Evolutionary conservation across 2,113 vertebrate species (phyloP), one percentile per base, ranked within the genome.

Genomic region (Larimichthys crocea): DNA sequence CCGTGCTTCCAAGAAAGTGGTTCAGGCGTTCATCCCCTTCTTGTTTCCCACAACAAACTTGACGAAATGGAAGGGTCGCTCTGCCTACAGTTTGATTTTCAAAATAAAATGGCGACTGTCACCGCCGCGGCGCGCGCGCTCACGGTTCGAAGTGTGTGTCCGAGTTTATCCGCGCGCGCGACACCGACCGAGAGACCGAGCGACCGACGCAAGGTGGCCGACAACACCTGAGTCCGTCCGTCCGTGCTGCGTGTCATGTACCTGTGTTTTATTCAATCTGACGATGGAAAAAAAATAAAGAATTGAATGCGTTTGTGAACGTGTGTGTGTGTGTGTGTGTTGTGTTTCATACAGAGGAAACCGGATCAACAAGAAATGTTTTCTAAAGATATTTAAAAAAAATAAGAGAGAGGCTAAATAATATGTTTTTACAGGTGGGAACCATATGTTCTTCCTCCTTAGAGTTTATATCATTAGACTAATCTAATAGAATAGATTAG

Each of bases 91-190:
- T 93, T 94, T 92, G 90, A 91, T 92, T 95, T 95, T 94, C 92
- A 94, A 95, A 95, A 95, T 94, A 96, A 96, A 95, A 96, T 96
- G 95, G 95, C 95, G 95, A 93, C 95, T 89, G 90, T 92, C 92
- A 92, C 84, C 71, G 24, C 88, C 88, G 83, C 90, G 87, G 95
- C 95, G 94, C 95, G 94, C 95, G 94, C 93, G 93, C 91, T 92
- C 94, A 79, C 92, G 85, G 81, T 68, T 66, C 74, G 67, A 52
- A 82, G 78, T n/a, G n/a, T n/a, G 91, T 90, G 88, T 84, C 91
- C 31, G 31, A 85, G 84, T 24, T 79, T 72, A 76, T 71, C 79
- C 83, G 87, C 86, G 29, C 29, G 26, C 26, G 92, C 84, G 91
- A 92, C 89, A 79, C 31, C 31, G 5, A 35, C 3, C 3, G 29